Evolutionary conservation across 2,113 vertebrate species (phyloP).

Genomic region (Nettapus auritus): DNA sequence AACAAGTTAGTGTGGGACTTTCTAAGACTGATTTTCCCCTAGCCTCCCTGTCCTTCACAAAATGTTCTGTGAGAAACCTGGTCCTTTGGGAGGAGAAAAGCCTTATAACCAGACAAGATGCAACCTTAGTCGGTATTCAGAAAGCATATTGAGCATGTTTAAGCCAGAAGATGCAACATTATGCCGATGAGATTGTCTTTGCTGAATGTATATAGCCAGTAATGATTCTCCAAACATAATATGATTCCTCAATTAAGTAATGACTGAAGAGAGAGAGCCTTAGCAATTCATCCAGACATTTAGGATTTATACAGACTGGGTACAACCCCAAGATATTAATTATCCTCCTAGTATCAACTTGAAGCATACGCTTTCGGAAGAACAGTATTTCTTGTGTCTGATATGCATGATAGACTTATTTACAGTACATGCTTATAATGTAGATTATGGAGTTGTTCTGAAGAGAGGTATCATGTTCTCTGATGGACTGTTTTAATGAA

Average conservation of each 20-base stretch:
- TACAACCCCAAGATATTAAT: not conserved
- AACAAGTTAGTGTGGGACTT: not conserved
- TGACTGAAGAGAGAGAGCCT: not conserved
- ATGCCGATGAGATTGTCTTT: not conserved
- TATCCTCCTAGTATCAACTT: not conserved
- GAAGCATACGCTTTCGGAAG: not conserved
- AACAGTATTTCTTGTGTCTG: not conserved
- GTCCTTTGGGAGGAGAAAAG: not conserved
- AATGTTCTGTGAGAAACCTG: not conserved
- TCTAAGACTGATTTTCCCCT: not conserved
- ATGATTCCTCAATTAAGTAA: not conserved
- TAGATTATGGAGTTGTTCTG: not conserved
- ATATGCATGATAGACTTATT: not conserved
- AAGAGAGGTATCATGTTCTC: not conserved
- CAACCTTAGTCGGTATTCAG: not conserved
- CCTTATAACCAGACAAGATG: not conserved
- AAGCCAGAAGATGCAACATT: not conserved
- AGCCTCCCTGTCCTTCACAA: not conserved
- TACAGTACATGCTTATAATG: not conserved
- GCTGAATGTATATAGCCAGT: not conserved
- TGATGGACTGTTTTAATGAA: slow-evolving; percentile 2
- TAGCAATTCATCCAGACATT: not conserved
- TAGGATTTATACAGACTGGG: not conserved
- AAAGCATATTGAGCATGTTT: not conserved
- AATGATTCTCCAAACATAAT: not conserved